Evolutionary conservation across 1,140 invertebrate species (phyloP).

Genomic region (Drosophila miranda): DNA sequence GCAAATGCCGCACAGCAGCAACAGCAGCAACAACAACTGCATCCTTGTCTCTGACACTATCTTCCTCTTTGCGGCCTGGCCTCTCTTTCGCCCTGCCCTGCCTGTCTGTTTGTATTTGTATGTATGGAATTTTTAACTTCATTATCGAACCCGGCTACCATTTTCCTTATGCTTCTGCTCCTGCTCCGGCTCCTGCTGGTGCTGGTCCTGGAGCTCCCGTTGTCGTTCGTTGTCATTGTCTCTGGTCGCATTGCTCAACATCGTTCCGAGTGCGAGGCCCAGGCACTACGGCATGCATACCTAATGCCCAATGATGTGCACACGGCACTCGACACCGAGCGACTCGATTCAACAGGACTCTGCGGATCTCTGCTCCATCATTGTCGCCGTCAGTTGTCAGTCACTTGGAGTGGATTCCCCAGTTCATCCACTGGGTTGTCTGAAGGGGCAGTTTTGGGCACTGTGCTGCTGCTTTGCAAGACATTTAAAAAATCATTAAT

Average conservation of each 20-base stretch:
- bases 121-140: slow-evolving; percentile 80
- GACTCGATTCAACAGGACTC: slow-evolving; percentile 2
- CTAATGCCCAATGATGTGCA: slow-evolving; percentile 78
- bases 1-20: slow-evolving; percentile 66
- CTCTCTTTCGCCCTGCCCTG: not conserved
- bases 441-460: too few species aligned
- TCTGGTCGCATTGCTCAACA: slow-evolving; percentile 71
- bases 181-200: slow-evolving; percentile 44
- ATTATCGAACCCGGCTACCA: slow-evolving; percentile 66
- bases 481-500: slow-evolving; percentile 62
- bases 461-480: slow-evolving; percentile 20
- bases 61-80: not conserved
- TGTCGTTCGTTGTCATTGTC: slow-evolving; percentile 45
- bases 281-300: slow-evolving; percentile 66
- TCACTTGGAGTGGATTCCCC: slow-evolving; percentile 33
- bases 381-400: slow-evolving; percentile 50
- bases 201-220: not conserved
- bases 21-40: slow-evolving; percentile 46
- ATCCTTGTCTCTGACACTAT: slow-evolving; percentile 31
- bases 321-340: slow-evolving; percentile 40
- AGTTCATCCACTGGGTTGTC: not conserved
- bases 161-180: slow-evolving; percentile 29
- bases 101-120: slow-evolving; percentile 72
- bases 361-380: slow-evolving; percentile 37
- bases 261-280: slow-evolving; percentile 51